Evolutionary conservation across 1,140 invertebrate species (phyloP).

Genomic region (Neodiprion fabricii): DNA sequence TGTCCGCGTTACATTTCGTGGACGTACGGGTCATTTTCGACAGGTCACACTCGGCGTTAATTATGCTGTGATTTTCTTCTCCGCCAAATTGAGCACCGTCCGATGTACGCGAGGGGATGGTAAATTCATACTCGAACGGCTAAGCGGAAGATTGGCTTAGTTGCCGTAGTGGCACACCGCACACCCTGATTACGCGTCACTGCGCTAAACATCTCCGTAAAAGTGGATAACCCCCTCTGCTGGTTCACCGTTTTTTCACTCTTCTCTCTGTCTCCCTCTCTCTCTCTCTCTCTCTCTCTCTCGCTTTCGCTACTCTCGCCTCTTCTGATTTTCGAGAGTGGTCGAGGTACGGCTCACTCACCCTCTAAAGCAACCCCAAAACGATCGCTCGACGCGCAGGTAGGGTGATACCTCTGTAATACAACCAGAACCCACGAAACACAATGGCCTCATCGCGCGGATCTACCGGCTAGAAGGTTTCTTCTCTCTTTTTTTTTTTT

Average conservation of each 20-base stretch:
- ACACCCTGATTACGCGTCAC: conserved; percentile 56
- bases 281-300: conserved; percentile 22
- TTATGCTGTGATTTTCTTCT: background rate
- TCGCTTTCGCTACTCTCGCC: conserved; percentile 14
- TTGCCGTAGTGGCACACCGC: conserved; percentile 54
- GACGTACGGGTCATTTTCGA: background rate
- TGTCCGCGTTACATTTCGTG: background rate
- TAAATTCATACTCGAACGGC: background rate
- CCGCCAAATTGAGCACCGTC: background rate
- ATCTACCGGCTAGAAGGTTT: background rate
- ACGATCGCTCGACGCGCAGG: conserved; percentile 3
- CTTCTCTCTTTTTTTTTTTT: background rate
- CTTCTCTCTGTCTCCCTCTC: conserved; percentile 11
- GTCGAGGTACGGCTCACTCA: background rate
- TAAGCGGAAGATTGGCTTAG: conserved; percentile 55
- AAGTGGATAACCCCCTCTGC: conserved; percentile 27
- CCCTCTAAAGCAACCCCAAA: background rate
- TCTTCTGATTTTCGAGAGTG: conserved; percentile 19
- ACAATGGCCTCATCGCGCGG: conserved; percentile 2
- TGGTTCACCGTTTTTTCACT: conserved; percentile 31
- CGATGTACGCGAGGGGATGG: background rate
- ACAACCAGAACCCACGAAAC: background rate
- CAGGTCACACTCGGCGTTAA: background rate
- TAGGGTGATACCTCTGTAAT: conserved; percentile 7
- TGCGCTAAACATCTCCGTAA: conserved; percentile 42